Evolutionary conservation across 1,140 invertebrate genomes (phyloP), one percentile per base, ranked within the genome.

Genomic region (Scylla paramamosain): DNA sequence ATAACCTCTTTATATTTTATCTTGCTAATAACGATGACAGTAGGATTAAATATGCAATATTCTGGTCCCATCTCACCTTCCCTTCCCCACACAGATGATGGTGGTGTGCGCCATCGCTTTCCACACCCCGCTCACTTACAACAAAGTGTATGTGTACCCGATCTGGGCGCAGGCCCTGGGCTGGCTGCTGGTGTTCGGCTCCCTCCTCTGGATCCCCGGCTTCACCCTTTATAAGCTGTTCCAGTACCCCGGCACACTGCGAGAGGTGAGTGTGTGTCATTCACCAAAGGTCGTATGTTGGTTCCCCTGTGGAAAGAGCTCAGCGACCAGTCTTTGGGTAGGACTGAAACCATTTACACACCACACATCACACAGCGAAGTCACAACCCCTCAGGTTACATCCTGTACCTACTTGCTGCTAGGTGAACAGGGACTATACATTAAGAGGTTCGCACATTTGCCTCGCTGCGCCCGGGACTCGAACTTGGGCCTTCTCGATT

Each of bases 201-300:
- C 98, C 20, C 97, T 98, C 95, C 96, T 97, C 7, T 97, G 97
- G 96, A 97, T 98, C 95, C 98, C 98, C 45, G 95, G 96, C 6
- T 97, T 97, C 95, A 96, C 96, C 39, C 95, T 97, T 86, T 97
- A 97, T 94, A 96, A 96, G 94, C 32, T 97, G 16, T 96, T 95
- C 87, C 96, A 95, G 14, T 96, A 96, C 32, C 95, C 96, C 31
- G 97, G 97, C 94, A 96, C 96, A 46, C 95, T 97, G 4, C 95
- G 96, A 87, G 96, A 97, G 96, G 97, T 97, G 91, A 91, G 96
- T 92, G 25, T 6, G 25, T 16, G 28, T 39, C 39, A 39, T 39
- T 6, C 39, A 39, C 1, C 39, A 39, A 39, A 39, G 39, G 1
- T 39, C 1, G 39, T 39, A 2, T 39, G 39, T 39, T 39, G 39